Conservation (phyloP, 2,113 vertebrate species). For the Physeter macrocephalus region DNA sequence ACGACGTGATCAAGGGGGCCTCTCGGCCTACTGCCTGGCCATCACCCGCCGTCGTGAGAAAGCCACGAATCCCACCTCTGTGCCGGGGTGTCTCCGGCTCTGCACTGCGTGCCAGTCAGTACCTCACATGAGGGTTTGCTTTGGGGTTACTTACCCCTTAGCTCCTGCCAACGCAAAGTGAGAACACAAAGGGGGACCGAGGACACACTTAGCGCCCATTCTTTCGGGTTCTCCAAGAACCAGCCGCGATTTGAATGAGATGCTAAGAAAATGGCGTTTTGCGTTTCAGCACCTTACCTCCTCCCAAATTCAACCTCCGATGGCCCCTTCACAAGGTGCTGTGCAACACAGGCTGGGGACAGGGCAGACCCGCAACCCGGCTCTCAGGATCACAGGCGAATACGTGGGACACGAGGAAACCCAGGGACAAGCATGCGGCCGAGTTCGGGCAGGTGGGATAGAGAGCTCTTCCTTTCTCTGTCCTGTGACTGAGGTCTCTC, state of each 20-base stretch:
- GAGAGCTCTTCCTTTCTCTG: background rate
- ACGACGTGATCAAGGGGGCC: accelerated
- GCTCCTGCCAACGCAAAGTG: background rate
- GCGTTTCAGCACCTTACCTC: too few species aligned
- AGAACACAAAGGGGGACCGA: background rate
- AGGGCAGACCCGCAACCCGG: background rate
- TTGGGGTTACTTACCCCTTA: too few species aligned
- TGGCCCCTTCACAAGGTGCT: background rate
- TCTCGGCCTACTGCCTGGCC: accelerated
- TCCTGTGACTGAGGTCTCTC: background rate
- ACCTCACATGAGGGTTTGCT: too few species aligned
- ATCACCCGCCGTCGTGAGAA: accelerated
- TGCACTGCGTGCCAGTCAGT: accelerated
- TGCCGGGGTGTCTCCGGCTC: accelerated
- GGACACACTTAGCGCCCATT: background rate
- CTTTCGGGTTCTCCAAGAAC: background rate
- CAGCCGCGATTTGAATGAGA: background rate
- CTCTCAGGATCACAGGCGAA: background rate
- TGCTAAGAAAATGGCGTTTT: background rate
- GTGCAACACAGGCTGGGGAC: background rate
- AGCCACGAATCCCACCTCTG: background rate
- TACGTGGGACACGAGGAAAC: accelerated
- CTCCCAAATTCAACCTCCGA: too few species aligned
- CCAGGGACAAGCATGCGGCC: background rate
- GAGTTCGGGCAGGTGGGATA: background rate